phyloP scores from a whole-genome alignment of 2,797 vertebrate genomes.

The Muraenolepis orangiensis region DNA sequence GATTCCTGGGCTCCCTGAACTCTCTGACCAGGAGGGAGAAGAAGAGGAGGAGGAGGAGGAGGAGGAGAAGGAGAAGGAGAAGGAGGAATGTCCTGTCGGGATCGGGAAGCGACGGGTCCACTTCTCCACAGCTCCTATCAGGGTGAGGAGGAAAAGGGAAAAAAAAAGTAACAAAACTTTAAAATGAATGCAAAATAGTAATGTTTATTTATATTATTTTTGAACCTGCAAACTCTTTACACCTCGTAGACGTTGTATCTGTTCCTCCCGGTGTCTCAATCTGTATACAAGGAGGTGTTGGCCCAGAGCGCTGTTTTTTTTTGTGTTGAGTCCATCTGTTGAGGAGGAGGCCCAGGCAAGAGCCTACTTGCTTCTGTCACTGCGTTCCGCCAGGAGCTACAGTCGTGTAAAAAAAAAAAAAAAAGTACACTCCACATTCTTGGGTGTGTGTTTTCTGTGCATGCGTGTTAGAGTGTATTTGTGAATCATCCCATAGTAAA shows the following conservation, averaged over 20 bases:
- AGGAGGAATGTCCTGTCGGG: constrained; percentile 45
- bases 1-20: constrained; percentile 79
- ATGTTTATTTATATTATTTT: not conserved
- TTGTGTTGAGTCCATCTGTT: constrained; percentile 15
- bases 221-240: constrained; percentile 2
- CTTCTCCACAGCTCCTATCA: constrained; percentile 86
- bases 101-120: constrained; percentile 70
- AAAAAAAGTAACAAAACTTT: too few species aligned
- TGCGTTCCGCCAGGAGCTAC: constrained; percentile 24
- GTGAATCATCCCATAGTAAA: not conserved
- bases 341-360: constrained; percentile 49
- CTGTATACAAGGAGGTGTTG: constrained; percentile 16
- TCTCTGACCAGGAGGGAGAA: constrained; percentile 72
- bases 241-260: constrained; percentile 10
- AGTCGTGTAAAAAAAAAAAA: constrained; percentile 18
- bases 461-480: not conserved
- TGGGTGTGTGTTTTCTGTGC: not conserved
- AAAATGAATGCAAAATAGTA: not conserved
- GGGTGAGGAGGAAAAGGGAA: constrained; percentile 62
- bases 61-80: too few species aligned
- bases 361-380: constrained; percentile 53
- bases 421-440: not conserved
- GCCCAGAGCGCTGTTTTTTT: constrained; percentile 42
- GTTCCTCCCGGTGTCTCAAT: constrained; percentile 17
- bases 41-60: too few species aligned